Evolutionary conservation across 2,888 invertebrate genomes (phyloP).

Genomic region (Stegana nigrithorax): DNA sequence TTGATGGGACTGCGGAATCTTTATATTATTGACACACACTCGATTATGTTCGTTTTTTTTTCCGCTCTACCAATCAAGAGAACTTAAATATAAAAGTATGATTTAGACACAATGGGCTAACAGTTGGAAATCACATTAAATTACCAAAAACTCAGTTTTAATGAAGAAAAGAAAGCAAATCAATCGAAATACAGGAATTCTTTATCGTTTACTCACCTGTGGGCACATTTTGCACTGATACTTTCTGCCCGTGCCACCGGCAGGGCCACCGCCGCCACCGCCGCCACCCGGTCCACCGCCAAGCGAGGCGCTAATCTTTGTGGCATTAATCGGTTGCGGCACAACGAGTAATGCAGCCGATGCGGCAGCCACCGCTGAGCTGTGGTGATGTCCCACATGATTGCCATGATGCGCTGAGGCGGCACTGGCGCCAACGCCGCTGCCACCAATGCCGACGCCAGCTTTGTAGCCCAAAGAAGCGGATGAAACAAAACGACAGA

Average conservation of each 20-base stretch:
- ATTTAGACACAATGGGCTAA: background rate
- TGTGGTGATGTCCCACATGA: conserved; percentile 69
- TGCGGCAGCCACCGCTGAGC: conserved; percentile 71
- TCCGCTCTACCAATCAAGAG: no score
- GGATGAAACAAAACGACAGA: conserved; percentile 14
- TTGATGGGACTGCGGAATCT: no score
- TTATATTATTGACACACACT: no score
- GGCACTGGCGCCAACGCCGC: conserved; percentile 32
- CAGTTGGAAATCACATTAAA: background rate
- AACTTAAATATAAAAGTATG: no score
- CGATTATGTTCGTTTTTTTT: no score
- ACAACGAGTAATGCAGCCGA: conserved; percentile 82
- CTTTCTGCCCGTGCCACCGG: conserved; percentile 74
- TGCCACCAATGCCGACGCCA: conserved; percentile 41
- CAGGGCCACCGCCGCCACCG: conserved; percentile 63
- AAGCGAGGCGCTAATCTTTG: conserved; percentile 71
- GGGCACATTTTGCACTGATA: conserved; percentile 98
- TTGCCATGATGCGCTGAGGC: conserved; percentile 66
- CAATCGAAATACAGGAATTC: no score
- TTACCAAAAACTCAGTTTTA: conserved; percentile 16
- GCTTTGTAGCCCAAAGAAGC: no score
- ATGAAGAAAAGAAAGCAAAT: background rate
- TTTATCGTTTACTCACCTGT: conserved; percentile 77
- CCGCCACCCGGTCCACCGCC: conserved; percentile 67
- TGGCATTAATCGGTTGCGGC: conserved; percentile 86